Evolutionary conservation across 1,140 invertebrate species (phyloP).

Genomic region (Acromyrmex echinatior): DNA sequence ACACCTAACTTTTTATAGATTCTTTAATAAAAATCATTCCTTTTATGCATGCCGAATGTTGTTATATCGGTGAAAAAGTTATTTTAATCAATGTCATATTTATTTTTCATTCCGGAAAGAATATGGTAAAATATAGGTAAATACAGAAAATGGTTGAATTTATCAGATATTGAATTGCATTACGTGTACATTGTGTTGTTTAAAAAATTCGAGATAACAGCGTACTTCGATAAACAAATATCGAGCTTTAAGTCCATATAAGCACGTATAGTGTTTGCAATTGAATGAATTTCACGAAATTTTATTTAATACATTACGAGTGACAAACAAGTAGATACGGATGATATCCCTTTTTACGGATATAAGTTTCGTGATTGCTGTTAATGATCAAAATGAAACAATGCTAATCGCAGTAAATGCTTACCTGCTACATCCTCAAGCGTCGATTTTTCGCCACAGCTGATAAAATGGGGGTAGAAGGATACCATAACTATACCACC

Average conservation of each 20-base stretch:
- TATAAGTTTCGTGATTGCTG: background rate
- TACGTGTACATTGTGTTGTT: background rate
- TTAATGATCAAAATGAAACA: slow-evolving; percentile 16
- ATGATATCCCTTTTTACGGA: background rate
- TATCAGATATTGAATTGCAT: background rate
- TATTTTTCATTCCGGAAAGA: background rate
- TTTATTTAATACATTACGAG: slow-evolving; percentile 11
- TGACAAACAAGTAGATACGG: background rate
- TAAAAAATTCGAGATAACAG: slow-evolving; percentile 15
- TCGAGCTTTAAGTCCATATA: background rate
- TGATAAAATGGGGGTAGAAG: slow-evolving; percentile 95
- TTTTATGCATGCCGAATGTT: background rate
- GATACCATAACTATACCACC: slow-evolving; percentile 96
- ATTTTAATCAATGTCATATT: background rate
- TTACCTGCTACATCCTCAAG: slow-evolving; percentile 91
- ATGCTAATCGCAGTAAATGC: slow-evolving; percentile 33
- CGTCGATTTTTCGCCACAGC: slow-evolving; percentile 92
- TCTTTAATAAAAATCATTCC: too few relatives aligned
- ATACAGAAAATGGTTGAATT: background rate
- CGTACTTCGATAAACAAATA: slow-evolving; percentile 9
- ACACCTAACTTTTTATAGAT: too few relatives aligned
- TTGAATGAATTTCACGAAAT: slow-evolving; percentile 3
- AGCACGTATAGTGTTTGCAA: background rate
- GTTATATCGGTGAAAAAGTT: background rate
- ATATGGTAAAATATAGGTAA: background rate